Conservation (phyloP, 2,888 invertebrate genomes). For the Leptinotarsa rubiginosa region DNA sequence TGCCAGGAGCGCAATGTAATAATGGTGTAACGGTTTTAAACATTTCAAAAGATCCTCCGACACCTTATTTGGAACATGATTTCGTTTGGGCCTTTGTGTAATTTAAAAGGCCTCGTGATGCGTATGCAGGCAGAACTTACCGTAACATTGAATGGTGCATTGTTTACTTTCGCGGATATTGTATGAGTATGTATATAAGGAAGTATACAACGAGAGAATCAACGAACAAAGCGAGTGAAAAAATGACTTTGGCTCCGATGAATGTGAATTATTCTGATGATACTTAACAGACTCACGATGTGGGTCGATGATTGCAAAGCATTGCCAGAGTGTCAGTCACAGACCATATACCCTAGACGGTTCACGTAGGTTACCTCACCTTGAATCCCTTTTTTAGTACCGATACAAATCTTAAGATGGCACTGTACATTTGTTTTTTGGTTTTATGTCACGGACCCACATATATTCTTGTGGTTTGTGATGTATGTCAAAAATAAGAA, state of each 20-base stretch:
- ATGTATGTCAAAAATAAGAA: no score
- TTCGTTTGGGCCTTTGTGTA: conserved; percentile 32
- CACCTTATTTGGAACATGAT: conserved; percentile 36
- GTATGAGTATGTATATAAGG: not conserved
- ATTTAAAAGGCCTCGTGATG: conserved; percentile 14
- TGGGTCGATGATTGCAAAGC: no score
- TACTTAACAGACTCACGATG: no score
- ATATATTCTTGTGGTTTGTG: no score
- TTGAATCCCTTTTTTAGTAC: no score
- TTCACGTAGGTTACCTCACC: no score
- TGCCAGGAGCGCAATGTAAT: conserved; percentile 29
- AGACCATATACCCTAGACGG: no score
- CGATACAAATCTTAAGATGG: no score
- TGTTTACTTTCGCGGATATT: conserved; percentile 12
- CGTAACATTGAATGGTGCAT: conserved; percentile 4
- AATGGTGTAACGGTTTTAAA: conserved; percentile 34
- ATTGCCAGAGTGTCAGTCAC: no score
- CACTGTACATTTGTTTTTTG: no score
- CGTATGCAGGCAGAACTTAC: not conserved
- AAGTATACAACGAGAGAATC: not conserved
- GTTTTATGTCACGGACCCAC: no score
- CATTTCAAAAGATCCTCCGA: conserved; percentile 28
- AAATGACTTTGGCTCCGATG: not conserved
- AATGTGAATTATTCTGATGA: not conserved
- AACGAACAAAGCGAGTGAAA: not conserved